These are phyloP conservation scores for Donacobius atricapilla DNA, from an alignment of 2,113 vertebrate genomes.

Conservation along the genomic window DNA sequence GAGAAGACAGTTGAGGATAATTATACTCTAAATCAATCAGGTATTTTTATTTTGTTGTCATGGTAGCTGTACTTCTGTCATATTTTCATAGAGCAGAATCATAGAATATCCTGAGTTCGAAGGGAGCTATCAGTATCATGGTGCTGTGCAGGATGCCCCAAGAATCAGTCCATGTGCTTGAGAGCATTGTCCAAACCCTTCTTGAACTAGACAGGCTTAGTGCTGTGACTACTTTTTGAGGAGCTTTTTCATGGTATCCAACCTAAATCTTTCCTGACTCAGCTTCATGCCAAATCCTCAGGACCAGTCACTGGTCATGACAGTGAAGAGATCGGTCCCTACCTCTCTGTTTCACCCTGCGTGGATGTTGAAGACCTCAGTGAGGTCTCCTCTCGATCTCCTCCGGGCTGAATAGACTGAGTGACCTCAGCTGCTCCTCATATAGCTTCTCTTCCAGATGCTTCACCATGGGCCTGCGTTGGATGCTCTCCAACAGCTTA, in stretches of 20 bases:
- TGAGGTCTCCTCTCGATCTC: background rate
- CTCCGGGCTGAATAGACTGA: background rate
- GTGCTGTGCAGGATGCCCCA: background rate
- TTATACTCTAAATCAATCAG: background rate
- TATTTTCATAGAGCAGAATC: background rate
- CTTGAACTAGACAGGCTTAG: background rate
- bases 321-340: fast-evolving
- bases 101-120: background rate
- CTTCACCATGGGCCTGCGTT: background rate
- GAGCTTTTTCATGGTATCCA: background rate
- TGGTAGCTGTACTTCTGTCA: background rate
- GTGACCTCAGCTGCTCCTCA: background rate
- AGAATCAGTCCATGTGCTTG: background rate
- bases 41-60: background rate
- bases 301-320: background rate
- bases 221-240: background rate
- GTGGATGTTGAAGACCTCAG: background rate
- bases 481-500: background rate
- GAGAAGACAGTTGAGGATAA: background rate
- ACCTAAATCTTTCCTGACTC: background rate
- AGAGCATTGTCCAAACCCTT: background rate
- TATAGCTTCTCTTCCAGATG: fast-evolving
- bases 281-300: background rate
- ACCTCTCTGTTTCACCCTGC: background rate
- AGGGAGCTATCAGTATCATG: background rate